Evolutionary conservation across 2,113 vertebrate species (phyloP).

Genomic region (Hassar affinis): DNA sequence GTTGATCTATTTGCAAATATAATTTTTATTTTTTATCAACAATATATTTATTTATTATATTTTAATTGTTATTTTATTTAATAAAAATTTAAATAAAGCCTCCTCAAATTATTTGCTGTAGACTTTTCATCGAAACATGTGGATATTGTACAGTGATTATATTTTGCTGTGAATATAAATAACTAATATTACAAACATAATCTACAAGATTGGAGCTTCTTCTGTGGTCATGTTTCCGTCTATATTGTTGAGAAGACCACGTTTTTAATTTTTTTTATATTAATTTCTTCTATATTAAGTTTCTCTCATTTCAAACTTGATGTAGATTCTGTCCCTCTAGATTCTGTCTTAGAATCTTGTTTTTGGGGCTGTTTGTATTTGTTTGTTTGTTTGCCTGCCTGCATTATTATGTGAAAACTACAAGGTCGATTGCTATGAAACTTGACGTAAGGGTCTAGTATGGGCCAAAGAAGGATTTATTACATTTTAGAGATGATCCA

Average conservation of each 20-base stretch:
- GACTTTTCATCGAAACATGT: neutral
- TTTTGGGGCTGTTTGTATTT: too few relatives aligned
- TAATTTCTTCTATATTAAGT: neutral
- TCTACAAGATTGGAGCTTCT: neutral
- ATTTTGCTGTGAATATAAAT: neutral
- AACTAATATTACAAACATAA: neutral
- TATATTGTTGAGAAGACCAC: neutral
- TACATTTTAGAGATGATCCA: too few relatives aligned
- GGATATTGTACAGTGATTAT: neutral
- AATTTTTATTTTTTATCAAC: neutral
- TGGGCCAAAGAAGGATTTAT: too few relatives aligned
- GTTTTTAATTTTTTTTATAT: too few relatives aligned
- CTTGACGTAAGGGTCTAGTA: too few relatives aligned
- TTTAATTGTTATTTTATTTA: slow-evolving; percentile 4
- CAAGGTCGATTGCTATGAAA: too few relatives aligned
- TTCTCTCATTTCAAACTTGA: neutral
- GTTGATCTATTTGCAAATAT: neutral
- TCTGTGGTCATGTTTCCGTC: neutral
- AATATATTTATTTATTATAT: neutral
- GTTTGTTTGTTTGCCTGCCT: too few relatives aligned
- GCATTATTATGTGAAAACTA: too few relatives aligned
- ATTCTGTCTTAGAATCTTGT: neutral
- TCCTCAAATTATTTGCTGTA: neutral
- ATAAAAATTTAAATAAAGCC: neutral
- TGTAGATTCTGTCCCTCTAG: neutral